Percentiles rank a stretch among this genome's conserved stretches.
These are phyloP conservation scores for Cyclophora punctaria DNA, from an alignment of 2,888 invertebrate genomes.

Conservation along the genomic window DNA sequence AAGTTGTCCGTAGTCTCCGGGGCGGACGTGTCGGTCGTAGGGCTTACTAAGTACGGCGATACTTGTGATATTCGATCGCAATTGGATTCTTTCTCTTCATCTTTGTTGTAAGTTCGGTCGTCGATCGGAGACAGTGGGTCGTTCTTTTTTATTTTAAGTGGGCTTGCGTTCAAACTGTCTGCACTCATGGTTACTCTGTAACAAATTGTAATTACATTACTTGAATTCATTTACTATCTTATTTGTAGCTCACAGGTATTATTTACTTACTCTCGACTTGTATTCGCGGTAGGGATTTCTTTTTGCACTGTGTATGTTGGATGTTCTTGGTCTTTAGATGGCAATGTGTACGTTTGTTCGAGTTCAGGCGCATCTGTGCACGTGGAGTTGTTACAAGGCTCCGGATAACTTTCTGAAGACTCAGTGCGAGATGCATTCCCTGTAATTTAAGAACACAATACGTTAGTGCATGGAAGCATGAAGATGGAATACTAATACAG, in stretches of 20 bases:
- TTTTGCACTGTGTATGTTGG: slow-evolving; percentile 47
- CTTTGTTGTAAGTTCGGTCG: slow-evolving; percentile 52
- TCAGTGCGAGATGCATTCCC: slow-evolving; percentile 60
- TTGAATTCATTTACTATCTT: slow-evolving; percentile 3
- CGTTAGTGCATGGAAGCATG: too few relatives aligned
- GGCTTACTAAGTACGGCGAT: slow-evolving; percentile 61
- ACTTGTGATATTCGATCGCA: slow-evolving; percentile 61
- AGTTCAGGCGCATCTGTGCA: slow-evolving; percentile 47
- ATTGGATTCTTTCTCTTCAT: slow-evolving; percentile 46
- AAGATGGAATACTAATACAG: neutral
- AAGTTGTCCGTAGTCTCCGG: slow-evolving; percentile 45
- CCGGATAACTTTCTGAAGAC: slow-evolving; percentile 64
- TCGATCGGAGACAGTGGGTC: slow-evolving; percentile 40
- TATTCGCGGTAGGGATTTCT: slow-evolving; percentile 32
- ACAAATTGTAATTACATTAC: slow-evolving; percentile 13
- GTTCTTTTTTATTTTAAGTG: slow-evolving; percentile 32
- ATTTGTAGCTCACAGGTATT: neutral
- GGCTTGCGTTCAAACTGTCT: slow-evolving; percentile 65
- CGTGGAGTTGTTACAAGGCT: slow-evolving; percentile 58
- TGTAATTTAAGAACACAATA: slow-evolving; percentile 11
- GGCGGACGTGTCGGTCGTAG: slow-evolving; percentile 53
- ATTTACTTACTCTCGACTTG: slow-evolving; percentile 51
- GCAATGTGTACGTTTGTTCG: slow-evolving; percentile 43
- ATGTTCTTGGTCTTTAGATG: slow-evolving; percentile 26
- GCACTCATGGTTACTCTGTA: slow-evolving; percentile 66